phyloP scores from a whole-genome alignment of 2,113 vertebrate genomes.

The Tympanuchus pallidicinctus region DNA sequence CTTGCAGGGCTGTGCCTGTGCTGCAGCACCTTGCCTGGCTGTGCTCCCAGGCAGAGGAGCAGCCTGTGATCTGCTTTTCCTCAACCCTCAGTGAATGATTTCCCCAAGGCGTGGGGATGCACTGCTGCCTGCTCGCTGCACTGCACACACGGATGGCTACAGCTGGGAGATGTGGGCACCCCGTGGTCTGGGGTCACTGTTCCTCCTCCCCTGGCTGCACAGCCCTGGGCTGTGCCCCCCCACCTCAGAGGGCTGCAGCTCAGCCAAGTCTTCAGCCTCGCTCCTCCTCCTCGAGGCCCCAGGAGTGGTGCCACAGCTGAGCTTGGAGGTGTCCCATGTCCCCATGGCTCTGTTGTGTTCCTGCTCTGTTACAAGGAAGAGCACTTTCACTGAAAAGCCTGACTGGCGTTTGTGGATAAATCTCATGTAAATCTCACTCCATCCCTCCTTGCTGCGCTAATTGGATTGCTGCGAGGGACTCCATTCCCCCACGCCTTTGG shows the following conservation, averaged over 20 bases:
- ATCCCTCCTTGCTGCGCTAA: slow-evolving; percentile 16
- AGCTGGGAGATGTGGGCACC: not conserved
- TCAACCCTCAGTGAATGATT: not conserved
- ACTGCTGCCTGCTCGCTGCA: rapidly evolving
- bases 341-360: not conserved
- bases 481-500: not conserved
- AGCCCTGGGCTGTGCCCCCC: not conserved
- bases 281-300: not conserved
- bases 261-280: not conserved
- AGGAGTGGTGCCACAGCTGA: not conserved
- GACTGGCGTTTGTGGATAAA: slow-evolving; percentile 63
- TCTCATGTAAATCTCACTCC: slow-evolving; percentile 55
- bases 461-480: not conserved
- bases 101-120: rapidly evolving
- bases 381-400: slow-evolving; percentile 37
- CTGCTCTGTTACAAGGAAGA: rapidly evolving
- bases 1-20: not conserved
- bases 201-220: not conserved
- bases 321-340: not conserved
- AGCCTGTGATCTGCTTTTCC: not conserved
- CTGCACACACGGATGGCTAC: not conserved
- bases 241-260: not conserved
- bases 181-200: not conserved
- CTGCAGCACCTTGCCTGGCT: not conserved
- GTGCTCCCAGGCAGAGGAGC: not conserved